These are phyloP conservation scores for Metopolophium dirhodum DNA, from an alignment of 1,140 invertebrate species.

Conservation along the genomic window DNA sequence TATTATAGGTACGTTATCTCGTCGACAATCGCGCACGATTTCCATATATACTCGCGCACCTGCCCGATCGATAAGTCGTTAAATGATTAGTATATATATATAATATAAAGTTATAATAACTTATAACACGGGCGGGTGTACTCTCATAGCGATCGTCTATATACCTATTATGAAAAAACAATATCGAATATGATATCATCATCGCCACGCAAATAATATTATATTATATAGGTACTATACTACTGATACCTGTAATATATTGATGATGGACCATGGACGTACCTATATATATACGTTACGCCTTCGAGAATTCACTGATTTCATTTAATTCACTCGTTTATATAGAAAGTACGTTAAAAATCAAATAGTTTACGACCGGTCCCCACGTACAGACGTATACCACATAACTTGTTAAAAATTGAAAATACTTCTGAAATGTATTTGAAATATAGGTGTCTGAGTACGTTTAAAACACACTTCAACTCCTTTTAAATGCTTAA, in stretches of 20 bases:
- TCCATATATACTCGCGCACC: not conserved
- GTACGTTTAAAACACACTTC: not conserved
- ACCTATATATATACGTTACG: not conserved
- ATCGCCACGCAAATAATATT: not conserved
- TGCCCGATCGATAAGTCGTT: conserved; percentile 7
- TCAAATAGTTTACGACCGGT: not conserved
- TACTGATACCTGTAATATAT: not conserved
- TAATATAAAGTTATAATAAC: conserved; percentile 4
- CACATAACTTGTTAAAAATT: not conserved
- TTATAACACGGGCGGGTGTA: not conserved
- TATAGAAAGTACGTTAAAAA: not conserved
- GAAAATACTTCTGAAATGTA: not conserved
- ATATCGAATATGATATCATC: conserved; percentile 6
- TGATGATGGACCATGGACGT: not conserved
- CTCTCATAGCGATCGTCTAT: not conserved
- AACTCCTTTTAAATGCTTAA: not conserved
- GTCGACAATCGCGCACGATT: not conserved
- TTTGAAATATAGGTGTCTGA: not conserved
- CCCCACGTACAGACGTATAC: too few species aligned
- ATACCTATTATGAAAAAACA: not conserved
- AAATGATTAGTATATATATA: not conserved
- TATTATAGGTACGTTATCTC: not conserved
- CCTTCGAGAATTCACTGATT: not conserved
- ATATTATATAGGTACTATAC: not conserved
- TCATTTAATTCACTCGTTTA: not conserved